Evolutionary conservation across 1,140 invertebrate genomes (phyloP).

Genomic region (Cydia pomonella): DNA sequence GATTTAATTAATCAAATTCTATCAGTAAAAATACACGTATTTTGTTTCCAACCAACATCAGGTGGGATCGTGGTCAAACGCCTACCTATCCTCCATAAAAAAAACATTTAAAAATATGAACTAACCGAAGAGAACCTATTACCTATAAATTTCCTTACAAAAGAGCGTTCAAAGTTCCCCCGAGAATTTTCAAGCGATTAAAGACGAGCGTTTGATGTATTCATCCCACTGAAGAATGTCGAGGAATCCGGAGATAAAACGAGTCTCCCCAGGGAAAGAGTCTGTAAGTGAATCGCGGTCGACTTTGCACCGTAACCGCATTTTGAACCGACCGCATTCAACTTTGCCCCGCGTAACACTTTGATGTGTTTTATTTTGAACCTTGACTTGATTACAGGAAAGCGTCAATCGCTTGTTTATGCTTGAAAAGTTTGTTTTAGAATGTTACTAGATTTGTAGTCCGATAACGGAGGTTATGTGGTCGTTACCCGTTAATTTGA

Average conservation of each 20-base stretch:
- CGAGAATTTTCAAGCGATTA: slow-evolving; percentile 40
- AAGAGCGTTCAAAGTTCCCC: slow-evolving; percentile 16
- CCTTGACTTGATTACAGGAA: background rate
- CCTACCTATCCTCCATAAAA: too few species aligned
- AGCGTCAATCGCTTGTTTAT: slow-evolving; percentile 23
- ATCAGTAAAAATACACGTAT: background rate
- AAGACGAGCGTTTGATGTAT: slow-evolving; percentile 48
- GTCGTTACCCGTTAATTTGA: background rate
- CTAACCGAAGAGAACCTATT: slow-evolving; percentile 1
- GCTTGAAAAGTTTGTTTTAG: background rate
- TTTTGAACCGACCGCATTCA: background rate
- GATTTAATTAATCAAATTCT: too few species aligned
- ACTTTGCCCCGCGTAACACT: background rate
- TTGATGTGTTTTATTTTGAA: background rate
- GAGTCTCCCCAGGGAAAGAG: slow-evolving; percentile 17
- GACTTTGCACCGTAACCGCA: slow-evolving; percentile 13
- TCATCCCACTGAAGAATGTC: slow-evolving; percentile 40
- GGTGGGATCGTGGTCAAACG: too few species aligned
- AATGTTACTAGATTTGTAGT: background rate
- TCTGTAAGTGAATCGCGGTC: slow-evolving; percentile 40
- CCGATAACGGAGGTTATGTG: slow-evolving; percentile 1
- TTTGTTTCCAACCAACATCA: too few species aligned
- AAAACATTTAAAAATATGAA: background rate
- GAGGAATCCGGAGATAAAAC: slow-evolving; percentile 42
- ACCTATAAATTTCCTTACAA: background rate